Percentiles rank a stretch among this genome's conserved stretches.
Evolutionary conservation across 2,113 vertebrate genomes (phyloP).

Genomic region (Heliornis fulica): DNA sequence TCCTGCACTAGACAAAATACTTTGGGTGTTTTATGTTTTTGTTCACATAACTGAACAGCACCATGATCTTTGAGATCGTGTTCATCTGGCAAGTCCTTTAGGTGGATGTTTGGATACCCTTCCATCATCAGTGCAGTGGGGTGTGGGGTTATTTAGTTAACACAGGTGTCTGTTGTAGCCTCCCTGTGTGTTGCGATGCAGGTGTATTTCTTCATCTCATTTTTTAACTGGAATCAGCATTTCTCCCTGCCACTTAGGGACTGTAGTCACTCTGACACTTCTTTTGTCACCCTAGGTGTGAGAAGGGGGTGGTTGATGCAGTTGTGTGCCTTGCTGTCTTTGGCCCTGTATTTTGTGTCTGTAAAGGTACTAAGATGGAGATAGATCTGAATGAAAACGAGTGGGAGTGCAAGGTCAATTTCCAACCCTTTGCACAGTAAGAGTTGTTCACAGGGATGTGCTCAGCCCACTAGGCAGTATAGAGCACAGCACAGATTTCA

Average conservation of each 20-base stretch:
- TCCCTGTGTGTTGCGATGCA: neutral
- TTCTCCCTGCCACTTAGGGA: neutral
- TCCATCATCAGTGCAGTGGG: neutral
- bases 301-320: rapidly evolving
- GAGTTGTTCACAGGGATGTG: neutral
- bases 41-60: neutral
- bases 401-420: neutral
- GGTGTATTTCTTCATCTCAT: neutral
- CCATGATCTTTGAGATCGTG: rapidly evolving
- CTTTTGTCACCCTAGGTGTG: neutral
- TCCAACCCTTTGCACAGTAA: neutral
- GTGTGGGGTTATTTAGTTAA: neutral
- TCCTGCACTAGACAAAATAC: neutral
- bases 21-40: neutral
- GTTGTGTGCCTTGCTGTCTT: neutral
- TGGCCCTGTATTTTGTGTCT: neutral
- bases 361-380: neutral
- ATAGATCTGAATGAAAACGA: neutral
- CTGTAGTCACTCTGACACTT: neutral
- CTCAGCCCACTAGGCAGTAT: neutral
- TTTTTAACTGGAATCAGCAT: neutral
- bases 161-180: neutral
- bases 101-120: neutral
- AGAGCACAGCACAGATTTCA: neutral
- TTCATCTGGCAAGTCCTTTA: neutral